Percentiles rank a stretch among this genome's conserved stretches.
These are phyloP conservation scores for Heliconius congener DNA, from an alignment of 1,140 invertebrate genomes.

Conservation along the genomic window DNA sequence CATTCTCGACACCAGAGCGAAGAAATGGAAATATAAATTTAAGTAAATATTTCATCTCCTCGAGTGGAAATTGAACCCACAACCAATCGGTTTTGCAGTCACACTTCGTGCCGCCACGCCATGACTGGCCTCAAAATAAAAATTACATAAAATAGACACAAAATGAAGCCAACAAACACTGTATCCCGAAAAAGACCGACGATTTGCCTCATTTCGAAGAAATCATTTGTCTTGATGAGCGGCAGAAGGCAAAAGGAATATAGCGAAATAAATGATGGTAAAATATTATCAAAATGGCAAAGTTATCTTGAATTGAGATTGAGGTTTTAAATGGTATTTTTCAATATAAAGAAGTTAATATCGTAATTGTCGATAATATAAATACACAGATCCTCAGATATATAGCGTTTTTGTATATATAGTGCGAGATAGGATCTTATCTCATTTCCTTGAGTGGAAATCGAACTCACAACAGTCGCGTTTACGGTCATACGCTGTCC, in stretches of 20 bases:
- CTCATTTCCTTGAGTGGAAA: no score
- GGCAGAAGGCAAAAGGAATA: slow-evolving; percentile 1
- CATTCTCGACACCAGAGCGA: no score
- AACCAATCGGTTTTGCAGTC: no score
- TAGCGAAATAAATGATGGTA: slow-evolving; percentile 10
- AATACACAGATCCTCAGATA: neutral
- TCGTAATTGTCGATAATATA: neutral
- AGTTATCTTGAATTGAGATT: neutral
- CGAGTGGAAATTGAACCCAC: no score
- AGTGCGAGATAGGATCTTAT: no score
- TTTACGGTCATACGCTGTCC: neutral
- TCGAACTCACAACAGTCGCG: no score
- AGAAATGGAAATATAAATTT: no score
- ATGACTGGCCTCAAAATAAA: neutral
- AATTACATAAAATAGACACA: neutral
- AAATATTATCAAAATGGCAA: neutral
- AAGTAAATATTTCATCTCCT: no score
- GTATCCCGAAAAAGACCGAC: neutral
- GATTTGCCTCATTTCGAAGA: slow-evolving; percentile 18
- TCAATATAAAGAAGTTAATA: neutral
- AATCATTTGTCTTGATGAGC: slow-evolving; percentile 17
- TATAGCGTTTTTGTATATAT: neutral
- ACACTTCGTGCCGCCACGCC: no score
- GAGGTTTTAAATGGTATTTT: neutral
- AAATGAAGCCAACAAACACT: neutral